phyloP scores from a whole-genome alignment of 1,140 invertebrate species.

The Monomorium pharaonis region DNA sequence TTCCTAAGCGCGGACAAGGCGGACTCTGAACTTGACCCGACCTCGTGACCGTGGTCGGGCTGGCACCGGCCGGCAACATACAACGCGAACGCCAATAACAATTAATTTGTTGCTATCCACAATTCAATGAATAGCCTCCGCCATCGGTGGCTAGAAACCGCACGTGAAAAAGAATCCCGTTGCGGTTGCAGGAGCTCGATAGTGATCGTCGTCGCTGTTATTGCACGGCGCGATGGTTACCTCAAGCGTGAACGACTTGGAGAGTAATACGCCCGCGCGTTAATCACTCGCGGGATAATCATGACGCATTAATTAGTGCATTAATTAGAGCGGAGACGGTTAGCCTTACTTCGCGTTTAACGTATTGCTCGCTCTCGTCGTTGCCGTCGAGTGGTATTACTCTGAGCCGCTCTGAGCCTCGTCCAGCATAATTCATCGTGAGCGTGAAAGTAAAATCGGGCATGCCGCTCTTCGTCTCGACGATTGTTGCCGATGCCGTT shows the following conservation, averaged over 20 bases:
- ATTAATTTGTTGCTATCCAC: conserved; percentile 52
- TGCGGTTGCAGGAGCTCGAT: conserved; percentile 38
- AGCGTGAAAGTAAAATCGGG: conserved; percentile 43
- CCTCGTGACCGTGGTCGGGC: neutral
- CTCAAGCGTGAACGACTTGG: neutral
- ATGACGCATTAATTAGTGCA: conserved; percentile 41
- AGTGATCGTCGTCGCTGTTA: conserved; percentile 24
- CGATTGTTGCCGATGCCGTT: neutral
- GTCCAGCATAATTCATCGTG: conserved; percentile 12
- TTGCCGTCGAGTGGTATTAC: neutral
- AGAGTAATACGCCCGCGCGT: conserved; percentile 12
- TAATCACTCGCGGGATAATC: conserved; percentile 43
- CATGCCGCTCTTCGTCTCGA: neutral
- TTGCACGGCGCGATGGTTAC: conserved; percentile 16
- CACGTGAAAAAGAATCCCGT: conserved; percentile 32
- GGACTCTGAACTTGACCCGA: conserved; percentile 45
- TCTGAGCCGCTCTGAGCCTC: neutral
- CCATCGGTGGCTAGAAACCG: conserved; percentile 1
- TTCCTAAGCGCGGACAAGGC: conserved; percentile 58
- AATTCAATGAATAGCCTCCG: conserved; percentile 43
- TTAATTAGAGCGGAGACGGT: conserved; percentile 45
- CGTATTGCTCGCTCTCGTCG: neutral
- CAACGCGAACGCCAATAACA: conserved; percentile 39
- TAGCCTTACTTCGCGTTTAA: conserved; percentile 16
- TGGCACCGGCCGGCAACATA: neutral